Evolutionary conservation across 2,113 vertebrate genomes (phyloP).

Genomic region (Bubalus kerabau): DNA sequence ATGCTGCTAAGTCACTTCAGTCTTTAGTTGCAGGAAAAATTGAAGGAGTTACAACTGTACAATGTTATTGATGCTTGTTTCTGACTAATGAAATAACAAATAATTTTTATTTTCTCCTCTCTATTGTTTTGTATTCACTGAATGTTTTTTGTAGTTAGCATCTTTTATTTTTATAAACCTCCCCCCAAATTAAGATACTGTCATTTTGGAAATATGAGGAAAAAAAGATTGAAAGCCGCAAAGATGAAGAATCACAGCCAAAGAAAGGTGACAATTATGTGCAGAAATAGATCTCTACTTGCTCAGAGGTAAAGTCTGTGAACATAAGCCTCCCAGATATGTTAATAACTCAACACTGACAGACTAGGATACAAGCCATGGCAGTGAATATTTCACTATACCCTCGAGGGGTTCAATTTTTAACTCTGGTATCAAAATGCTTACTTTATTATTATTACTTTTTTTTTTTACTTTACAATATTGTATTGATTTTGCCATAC

Average conservation of each 20-base stretch:
- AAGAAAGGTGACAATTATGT: background rate
- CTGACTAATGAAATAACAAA: background rate
- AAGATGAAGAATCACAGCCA: constrained; percentile 6
- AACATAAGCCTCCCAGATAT: background rate
- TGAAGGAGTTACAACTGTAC: background rate
- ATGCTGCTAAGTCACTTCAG: too few species aligned
- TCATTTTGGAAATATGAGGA: background rate
- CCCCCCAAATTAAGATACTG: background rate
- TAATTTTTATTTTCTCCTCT: background rate
- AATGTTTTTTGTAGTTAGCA: background rate
- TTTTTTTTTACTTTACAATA: too few species aligned
- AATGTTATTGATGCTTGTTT: background rate
- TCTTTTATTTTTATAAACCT: background rate
- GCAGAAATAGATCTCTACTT: background rate
- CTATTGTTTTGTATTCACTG: background rate
- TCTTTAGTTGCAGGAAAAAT: background rate
- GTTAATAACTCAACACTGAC: background rate
- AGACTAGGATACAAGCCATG: background rate
- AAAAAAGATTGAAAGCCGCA: background rate
- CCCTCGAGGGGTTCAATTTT: background rate
- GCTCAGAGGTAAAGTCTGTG: background rate
- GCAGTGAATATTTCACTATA: background rate
- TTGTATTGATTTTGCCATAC: too few species aligned
- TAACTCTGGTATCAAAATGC: background rate
- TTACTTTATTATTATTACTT: background rate